phyloP scores from a whole-genome alignment of 2,113 vertebrate species.

The Dissostichus mawsoni region DNA sequence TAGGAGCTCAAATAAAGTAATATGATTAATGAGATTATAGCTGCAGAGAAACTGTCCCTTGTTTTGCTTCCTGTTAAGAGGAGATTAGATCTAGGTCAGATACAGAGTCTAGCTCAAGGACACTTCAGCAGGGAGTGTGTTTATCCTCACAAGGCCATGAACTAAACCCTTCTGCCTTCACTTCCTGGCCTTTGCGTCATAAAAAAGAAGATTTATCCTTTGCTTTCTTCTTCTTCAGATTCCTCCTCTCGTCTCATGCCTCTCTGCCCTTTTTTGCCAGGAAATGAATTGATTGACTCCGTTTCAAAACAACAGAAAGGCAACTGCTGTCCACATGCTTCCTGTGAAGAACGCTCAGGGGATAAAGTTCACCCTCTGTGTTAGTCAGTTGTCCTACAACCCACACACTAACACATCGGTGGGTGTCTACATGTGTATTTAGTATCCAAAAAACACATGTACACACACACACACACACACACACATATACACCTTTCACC shows the following conservation, averaged over 20 bases:
- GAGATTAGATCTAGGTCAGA: conserved; percentile 18
- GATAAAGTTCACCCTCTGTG: conserved; percentile 54
- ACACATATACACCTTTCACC: conserved; percentile 30
- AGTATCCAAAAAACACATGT: neutral
- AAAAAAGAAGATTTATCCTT: conserved; percentile 15
- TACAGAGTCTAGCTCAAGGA: conserved; percentile 52
- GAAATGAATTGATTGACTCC: conserved; percentile 67
- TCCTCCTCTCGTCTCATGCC: conserved; percentile 26
- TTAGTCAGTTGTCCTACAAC: conserved; percentile 44
- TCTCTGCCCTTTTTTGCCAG: conserved; percentile 46
- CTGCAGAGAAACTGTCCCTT: conserved; percentile 12
- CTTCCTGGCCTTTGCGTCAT: conserved; percentile 30
- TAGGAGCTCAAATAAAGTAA: conserved; percentile 3
- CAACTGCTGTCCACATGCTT: conserved; percentile 62
- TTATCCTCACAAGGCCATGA: conserved; percentile 54
- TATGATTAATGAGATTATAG: conserved; percentile 12
- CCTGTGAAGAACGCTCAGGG: conserved; percentile 59
- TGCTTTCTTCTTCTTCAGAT: conserved; percentile 4
- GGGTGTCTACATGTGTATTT: conserved; percentile 1
- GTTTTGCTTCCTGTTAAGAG: conserved; percentile 19
- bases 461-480: too few species aligned
- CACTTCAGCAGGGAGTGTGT: conserved; percentile 59
- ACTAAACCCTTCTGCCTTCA: conserved; percentile 44
- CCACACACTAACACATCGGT: conserved; percentile 21
- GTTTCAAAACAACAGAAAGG: conserved; percentile 68